phyloP scores from a whole-genome alignment of 2,888 invertebrate genomes.

The Caenorhabditis virilis region DNA sequence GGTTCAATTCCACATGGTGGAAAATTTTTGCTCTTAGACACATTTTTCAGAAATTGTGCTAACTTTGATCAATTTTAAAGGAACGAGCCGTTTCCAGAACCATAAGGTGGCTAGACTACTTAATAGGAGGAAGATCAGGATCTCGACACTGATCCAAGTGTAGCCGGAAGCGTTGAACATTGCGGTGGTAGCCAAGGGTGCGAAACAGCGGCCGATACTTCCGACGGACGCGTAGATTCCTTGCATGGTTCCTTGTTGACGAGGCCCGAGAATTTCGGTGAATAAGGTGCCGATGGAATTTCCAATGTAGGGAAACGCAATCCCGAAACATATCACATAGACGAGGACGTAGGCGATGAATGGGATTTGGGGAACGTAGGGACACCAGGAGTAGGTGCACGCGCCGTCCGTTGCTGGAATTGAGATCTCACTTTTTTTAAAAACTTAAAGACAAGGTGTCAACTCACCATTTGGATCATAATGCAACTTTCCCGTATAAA shows the following conservation, averaged over 20 bases:
- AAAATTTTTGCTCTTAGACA: too few relatives aligned
- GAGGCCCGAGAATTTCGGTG: slow-evolving; percentile 47
- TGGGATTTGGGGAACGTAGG: slow-evolving; percentile 37
- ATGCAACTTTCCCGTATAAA: slow-evolving; percentile 31
- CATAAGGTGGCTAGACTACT: slow-evolving; percentile 16
- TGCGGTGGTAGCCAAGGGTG: slow-evolving; percentile 37
- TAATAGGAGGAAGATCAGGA: slow-evolving; percentile 20
- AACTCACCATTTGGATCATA: slow-evolving; percentile 35
- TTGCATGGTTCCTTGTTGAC: slow-evolving; percentile 51
- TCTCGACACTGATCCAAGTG: slow-evolving; percentile 31
- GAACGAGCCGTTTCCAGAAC: slow-evolving; percentile 21
- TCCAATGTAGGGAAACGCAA: slow-evolving; percentile 45
- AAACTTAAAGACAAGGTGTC: background rate
- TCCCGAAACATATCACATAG: slow-evolving; percentile 38
- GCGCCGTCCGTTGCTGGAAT: slow-evolving; percentile 34
- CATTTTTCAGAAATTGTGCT: background rate
- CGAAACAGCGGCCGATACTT: slow-evolving; percentile 36
- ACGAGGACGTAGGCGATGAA: slow-evolving; percentile 34
- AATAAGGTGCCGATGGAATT: slow-evolving; percentile 41
- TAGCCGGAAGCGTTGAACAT: slow-evolving; percentile 39
- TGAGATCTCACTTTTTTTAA: too few relatives aligned
- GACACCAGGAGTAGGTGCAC: slow-evolving; percentile 42
- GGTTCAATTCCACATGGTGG: too few relatives aligned
- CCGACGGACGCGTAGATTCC: slow-evolving; percentile 39
- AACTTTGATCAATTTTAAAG: background rate